Conservation (phyloP, 2,113 vertebrate species). For the Struthidea cinerea region DNA sequence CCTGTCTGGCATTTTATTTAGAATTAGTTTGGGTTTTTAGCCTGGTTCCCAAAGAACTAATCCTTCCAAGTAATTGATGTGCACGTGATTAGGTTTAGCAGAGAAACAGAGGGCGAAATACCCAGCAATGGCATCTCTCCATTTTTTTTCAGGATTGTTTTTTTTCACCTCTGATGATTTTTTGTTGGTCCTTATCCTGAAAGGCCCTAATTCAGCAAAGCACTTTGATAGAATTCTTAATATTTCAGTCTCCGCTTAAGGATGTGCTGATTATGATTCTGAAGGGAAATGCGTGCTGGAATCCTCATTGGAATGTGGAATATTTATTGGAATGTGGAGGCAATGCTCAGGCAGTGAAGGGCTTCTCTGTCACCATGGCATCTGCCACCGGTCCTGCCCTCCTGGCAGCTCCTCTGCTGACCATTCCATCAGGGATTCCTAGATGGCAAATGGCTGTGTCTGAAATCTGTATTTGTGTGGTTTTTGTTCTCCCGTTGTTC, state of each 20-base stretch:
- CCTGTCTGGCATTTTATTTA: background rate
- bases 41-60: background rate
- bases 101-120: background rate
- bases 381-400: background rate
- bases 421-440: background rate
- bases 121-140: background rate
- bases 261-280: background rate
- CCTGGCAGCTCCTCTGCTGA: background rate
- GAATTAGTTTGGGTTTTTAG: background rate
- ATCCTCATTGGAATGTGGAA: background rate
- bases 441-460: background rate
- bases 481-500: fast-evolving
- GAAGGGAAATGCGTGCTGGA: background rate
- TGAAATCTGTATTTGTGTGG: background rate
- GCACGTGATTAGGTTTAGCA: background rate
- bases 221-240: background rate
- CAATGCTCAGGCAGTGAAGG: background rate
- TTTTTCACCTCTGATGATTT: background rate
- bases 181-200: background rate
- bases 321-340: background rate
- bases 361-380: background rate
- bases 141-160: background rate
- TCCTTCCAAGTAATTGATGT: background rate
- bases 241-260: fast-evolving
- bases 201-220: background rate